A percentile compares a stretch with the other conserved stretches of the same genome.
Evolutionary conservation across 1,140 invertebrate species (phyloP).

Genomic region (Danaus plexippus): DNA sequence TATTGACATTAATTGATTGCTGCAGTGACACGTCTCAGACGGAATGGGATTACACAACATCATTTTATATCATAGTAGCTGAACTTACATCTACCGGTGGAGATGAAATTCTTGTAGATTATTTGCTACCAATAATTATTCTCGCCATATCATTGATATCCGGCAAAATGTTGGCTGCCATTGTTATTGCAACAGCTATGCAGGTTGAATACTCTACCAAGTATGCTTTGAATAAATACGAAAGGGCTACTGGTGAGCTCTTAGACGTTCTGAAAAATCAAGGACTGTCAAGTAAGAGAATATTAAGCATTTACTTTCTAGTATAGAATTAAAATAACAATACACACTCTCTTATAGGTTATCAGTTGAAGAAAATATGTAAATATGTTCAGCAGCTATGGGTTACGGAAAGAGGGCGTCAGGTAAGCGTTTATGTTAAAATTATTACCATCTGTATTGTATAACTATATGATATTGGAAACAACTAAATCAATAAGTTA

Average conservation of each 20-base stretch:
- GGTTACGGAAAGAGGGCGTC: conserved; percentile 52
- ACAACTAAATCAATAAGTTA: too few relatives aligned
- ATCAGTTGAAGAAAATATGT: conserved; percentile 63
- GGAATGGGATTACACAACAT: conserved; percentile 52
- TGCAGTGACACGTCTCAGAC: conserved; percentile 39
- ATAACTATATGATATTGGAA: too few relatives aligned
- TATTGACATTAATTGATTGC: conserved; percentile 5
- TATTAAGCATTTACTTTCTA: conserved; percentile 1
- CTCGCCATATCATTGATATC: conserved; percentile 39
- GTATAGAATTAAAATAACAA: not conserved
- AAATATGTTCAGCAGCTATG: conserved; percentile 59
- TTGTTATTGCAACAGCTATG: conserved; percentile 48
- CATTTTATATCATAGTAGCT: conserved; percentile 47
- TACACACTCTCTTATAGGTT: conserved; percentile 29
- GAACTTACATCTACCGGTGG: conserved; percentile 49
- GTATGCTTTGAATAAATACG: conserved; percentile 52
- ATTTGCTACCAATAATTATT: conserved; percentile 41
- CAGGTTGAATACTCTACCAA: conserved; percentile 53
- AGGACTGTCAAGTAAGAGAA: conserved; percentile 51
- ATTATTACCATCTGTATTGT: too few relatives aligned
- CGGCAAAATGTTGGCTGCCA: conserved; percentile 50
- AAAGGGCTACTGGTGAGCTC: conserved; percentile 45
- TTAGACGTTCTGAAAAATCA: conserved; percentile 59
- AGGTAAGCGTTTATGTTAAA: conserved; percentile 32
- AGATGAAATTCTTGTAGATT: conserved; percentile 48